Base-by-base conservation (phyloP, 1,140 invertebrate genomes). In the Melanaphis sacchari region DNA sequence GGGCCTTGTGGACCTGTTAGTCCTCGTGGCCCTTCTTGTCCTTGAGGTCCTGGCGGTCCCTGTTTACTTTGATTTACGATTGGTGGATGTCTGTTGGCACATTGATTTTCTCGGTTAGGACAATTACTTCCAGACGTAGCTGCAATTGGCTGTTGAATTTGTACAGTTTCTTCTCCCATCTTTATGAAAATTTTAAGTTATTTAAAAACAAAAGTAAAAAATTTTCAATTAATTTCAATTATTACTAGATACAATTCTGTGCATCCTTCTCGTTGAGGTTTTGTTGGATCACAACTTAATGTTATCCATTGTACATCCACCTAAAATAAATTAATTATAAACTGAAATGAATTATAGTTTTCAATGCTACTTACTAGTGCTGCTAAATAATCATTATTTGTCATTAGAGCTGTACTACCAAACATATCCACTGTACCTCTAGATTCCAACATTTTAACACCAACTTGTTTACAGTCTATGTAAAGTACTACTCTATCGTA, bases 251-350 rank as follows among this genome's bases (percentile, higher is more conserved):
- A 97, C 76, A 98, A 94, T 95, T 98, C 97, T 93, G 96, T 96
- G 94, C 97, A 98, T n/a, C 95, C 96, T 94, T 97, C 97, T 94
- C 97, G 95, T 94, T 97, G 96, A 22, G 97, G 96, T 94, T 96
- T 96, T 3, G 96, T 96, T n/a, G 97, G 97, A 95, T 98, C 97
- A 95, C 97, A 98, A 94, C 96, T 97, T 94, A 98, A 95, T 24
- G 97, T 96, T 97, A 98, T 97, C 97, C 97, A 97, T 96, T 98
- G 97, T 52, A 98, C 95, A 94, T 98, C 97, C 94, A 98, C 96
- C 97, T 97, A 94, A 93, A 95, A 54, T 24, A n/a, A 59, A 6
- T 88, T 52, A 54, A 89, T 38, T 31, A 89, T 89, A 89, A 54
- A 26, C 11, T 89, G 7, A 52, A 52, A 54, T 40, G 26, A 89